Evolutionary conservation across 2,797 vertebrate genomes (phyloP).

Genomic region (Sphaeramia orbicularis): DNA sequence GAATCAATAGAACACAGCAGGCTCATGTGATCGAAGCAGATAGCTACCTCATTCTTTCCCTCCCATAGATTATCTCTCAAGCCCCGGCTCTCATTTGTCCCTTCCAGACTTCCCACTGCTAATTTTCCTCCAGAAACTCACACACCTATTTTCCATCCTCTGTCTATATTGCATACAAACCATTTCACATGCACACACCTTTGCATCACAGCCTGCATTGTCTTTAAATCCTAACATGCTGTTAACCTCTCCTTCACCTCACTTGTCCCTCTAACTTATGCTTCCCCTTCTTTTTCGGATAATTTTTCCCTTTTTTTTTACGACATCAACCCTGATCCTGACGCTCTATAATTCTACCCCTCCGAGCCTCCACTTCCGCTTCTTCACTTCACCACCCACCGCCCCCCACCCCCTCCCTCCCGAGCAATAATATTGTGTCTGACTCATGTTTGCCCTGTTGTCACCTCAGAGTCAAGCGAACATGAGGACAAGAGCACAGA

Average conservation of each 20-base stretch:
- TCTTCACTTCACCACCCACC: conserved; percentile 35
- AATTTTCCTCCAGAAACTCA: conserved; percentile 30
- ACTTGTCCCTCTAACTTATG: conserved; percentile 36
- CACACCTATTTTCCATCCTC: conserved; percentile 30
- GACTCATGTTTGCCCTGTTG: conserved; percentile 53
- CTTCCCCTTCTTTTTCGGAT: conserved; percentile 55
- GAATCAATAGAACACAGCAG: conserved; percentile 69
- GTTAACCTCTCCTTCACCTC: conserved; percentile 42
- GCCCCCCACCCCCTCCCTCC: conserved; percentile 14
- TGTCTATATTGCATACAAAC: conserved; percentile 41
- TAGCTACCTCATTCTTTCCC: conserved; percentile 59
- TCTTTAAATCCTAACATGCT: conserved; percentile 33
- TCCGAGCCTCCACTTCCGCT: conserved; percentile 34
- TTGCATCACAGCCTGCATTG: conserved; percentile 56
- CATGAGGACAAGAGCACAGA: conserved; percentile 95
- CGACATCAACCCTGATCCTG: conserved; percentile 11
- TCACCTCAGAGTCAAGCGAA: conserved; percentile 92
- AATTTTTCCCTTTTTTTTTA: conserved; percentile 21
- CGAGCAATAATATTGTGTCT: conserved; percentile 30
- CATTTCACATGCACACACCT: conserved; percentile 66
- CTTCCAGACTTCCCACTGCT: conserved; percentile 34
- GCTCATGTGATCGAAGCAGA: conserved; percentile 72
- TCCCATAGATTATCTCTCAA: conserved; percentile 74
- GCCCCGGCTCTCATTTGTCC: conserved; percentile 46
- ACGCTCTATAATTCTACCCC: conserved; percentile 42